Evolutionary conservation across 2,888 invertebrate species (phyloP).

Genomic region (Conomelus anceps): DNA sequence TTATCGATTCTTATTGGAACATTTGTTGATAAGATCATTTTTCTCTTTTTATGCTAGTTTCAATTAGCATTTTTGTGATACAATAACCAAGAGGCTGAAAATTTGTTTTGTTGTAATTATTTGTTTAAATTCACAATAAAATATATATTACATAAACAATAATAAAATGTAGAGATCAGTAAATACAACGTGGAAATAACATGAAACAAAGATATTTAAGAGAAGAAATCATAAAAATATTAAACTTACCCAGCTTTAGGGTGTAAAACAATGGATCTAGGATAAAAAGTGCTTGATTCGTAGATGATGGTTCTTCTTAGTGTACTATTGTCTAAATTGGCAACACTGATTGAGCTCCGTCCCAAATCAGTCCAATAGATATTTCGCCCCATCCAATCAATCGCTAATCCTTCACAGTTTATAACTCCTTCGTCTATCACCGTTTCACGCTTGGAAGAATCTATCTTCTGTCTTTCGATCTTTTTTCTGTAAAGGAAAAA

Average conservation of each 20-base stretch:
- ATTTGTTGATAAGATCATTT: too few relatives aligned
- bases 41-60: too few relatives aligned
- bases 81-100: too few relatives aligned
- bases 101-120: too few relatives aligned
- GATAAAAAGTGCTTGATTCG: constrained; percentile 49
- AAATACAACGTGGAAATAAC: background rate
- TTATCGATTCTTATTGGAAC: too few relatives aligned
- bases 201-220: constrained; percentile 15
- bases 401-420: constrained; percentile 66
- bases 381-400: constrained; percentile 77
- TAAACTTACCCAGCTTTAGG: constrained; percentile 53
- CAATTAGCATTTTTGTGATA: too few relatives aligned
- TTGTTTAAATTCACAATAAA: too few relatives aligned
- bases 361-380: constrained; percentile 79
- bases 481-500: constrained; percentile 44
- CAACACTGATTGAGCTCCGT: constrained; percentile 59
- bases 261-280: constrained; percentile 62
- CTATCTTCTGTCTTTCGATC: constrained; percentile 58
- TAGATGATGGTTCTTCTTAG: constrained; percentile 51
- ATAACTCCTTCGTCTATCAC: constrained; percentile 53
- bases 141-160: background rate
- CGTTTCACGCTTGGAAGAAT: constrained; percentile 51
- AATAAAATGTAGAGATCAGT: background rate
- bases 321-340: constrained; percentile 53
- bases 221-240: constrained; percentile 6